phyloP scores from a whole-genome alignment of 2,888 invertebrate species.

The Melitaea athalia region DNA sequence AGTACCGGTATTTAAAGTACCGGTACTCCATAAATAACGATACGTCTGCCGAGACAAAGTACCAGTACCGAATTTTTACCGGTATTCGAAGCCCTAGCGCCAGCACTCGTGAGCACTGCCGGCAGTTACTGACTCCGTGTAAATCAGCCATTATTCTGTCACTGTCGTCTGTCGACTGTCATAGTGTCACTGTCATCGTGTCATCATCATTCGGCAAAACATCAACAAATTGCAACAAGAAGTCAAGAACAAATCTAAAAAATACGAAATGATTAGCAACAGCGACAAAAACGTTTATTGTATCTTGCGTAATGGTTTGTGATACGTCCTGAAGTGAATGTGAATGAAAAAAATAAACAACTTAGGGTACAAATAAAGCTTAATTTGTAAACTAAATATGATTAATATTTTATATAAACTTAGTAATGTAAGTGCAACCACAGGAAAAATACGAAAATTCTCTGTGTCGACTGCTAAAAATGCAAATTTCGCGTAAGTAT shows the following conservation, averaged over 20 bases:
- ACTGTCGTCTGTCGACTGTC: too few species aligned
- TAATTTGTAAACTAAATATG: conserved; percentile 47
- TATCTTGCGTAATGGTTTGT: conserved; percentile 19
- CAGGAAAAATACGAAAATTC: conserved; percentile 54
- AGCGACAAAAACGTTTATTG: background rate
- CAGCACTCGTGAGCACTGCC: too few species aligned
- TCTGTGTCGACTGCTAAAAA: conserved; percentile 59
- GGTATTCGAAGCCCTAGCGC: too few species aligned
- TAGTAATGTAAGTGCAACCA: conserved; percentile 42
- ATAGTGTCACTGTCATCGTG: too few species aligned
- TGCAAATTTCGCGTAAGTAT: conserved; percentile 67
- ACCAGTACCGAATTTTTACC: too few species aligned
- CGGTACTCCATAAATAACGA: too few species aligned
- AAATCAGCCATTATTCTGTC: too few species aligned
- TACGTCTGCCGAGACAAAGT: too few species aligned
- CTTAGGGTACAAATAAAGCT: background rate
- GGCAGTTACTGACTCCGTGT: too few species aligned
- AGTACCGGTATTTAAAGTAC: too few species aligned
- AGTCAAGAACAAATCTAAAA: too few species aligned
- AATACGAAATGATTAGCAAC: background rate
- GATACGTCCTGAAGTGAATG: conserved; percentile 8
- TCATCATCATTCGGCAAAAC: background rate
- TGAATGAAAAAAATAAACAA: background rate
- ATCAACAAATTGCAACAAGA: too few species aligned
- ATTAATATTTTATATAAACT: conserved; percentile 54